phyloP scores from a whole-genome alignment of 2,797 vertebrate genomes.

The Peromyscus melanophrys region DNA sequence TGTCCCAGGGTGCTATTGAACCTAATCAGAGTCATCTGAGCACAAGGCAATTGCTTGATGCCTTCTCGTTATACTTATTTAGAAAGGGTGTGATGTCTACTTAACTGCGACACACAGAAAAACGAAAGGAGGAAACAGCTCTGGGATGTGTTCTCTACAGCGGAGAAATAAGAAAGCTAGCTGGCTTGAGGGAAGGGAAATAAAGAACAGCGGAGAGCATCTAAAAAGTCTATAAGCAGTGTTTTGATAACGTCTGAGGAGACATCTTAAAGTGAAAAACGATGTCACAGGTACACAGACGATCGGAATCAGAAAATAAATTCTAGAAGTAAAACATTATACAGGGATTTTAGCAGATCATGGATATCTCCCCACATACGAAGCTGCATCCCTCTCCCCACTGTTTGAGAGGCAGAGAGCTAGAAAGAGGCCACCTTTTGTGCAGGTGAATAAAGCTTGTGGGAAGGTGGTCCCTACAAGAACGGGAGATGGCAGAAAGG shows the following conservation, averaged over 20 bases:
- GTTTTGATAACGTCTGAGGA: neutral
- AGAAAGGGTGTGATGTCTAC: neutral
- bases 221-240: neutral
- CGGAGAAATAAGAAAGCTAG: neutral
- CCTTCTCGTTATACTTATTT: neutral
- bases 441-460: neutral
- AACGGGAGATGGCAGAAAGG: neutral
- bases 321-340: neutral
- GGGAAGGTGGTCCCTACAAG: neutral
- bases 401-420: neutral
- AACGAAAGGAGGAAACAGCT: neutral
- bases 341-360: neutral
- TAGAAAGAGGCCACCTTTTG: neutral
- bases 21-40: neutral
- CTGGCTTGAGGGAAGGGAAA: neutral
- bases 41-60: neutral
- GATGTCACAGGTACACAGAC: neutral
- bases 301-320: neutral
- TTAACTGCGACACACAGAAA: neutral
- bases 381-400: neutral
- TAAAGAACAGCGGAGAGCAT: constrained; percentile 32
- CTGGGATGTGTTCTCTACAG: neutral
- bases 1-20: neutral
- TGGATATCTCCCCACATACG: neutral
- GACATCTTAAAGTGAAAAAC: neutral